Conservation (phyloP, 1,140 invertebrate species). For the Myzus persicae region DNA sequence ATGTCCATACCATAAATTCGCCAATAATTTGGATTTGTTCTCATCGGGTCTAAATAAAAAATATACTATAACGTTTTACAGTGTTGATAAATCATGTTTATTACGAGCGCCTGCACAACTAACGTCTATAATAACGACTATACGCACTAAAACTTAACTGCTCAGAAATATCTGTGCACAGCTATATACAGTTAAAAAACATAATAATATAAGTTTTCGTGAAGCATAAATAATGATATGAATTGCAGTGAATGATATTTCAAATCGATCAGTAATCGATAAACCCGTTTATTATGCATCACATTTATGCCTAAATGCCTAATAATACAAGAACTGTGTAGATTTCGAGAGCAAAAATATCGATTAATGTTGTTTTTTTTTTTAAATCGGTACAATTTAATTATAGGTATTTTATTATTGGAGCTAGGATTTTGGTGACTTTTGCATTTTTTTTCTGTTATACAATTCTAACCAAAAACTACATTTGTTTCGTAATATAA, state of each 20-base stretch:
- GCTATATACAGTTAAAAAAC: not conserved
- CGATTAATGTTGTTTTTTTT: too few species aligned
- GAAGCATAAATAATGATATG: too few species aligned
- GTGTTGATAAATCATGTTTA: not conserved
- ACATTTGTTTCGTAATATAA: too few species aligned
- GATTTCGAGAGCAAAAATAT: too few species aligned
- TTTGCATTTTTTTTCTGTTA: too few species aligned
- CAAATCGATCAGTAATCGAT: not conserved
- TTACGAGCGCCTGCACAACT: not conserved
- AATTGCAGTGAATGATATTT: too few species aligned
- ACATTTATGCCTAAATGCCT: too few species aligned
- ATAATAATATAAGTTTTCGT: not conserved
- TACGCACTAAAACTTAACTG: not conserved
- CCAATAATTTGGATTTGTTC: not conserved
- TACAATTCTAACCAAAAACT: too few species aligned
- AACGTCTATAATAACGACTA: not conserved
- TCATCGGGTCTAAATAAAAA: not conserved
- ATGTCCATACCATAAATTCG: not conserved
- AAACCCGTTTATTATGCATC: not conserved
- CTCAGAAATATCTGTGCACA: not conserved
- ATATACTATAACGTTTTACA: not conserved
- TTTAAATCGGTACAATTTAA: too few species aligned
- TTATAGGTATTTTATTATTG: too few species aligned
- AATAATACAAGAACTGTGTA: not conserved
- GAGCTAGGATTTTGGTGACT: too few species aligned